A percentile compares a stretch with the other conserved stretches of the same genome.
Evolutionary conservation across 2,888 invertebrate species (phyloP).

Genomic region (Boloria euphrosyne): DNA sequence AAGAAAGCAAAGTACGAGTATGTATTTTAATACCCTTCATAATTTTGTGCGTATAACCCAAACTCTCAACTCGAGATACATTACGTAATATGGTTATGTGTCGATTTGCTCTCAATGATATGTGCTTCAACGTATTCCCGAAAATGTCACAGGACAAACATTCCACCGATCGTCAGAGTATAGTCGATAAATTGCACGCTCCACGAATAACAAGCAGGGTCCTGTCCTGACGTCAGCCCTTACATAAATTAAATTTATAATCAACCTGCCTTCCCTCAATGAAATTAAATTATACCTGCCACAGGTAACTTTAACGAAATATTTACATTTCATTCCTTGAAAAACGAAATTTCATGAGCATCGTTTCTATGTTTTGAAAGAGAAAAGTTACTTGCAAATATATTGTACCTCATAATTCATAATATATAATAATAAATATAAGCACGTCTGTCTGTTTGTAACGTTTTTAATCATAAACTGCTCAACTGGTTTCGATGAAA

Average conservation of each 20-base stretch:
- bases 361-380: conserved; percentile 8
- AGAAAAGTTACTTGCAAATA: conserved; percentile 9
- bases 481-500: too few species aligned
- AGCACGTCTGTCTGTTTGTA: too few species aligned
- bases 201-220: conserved; percentile 68
- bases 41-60: background rate
- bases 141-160: conserved; percentile 52
- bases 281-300: conserved; percentile 77
- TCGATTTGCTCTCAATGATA: conserved; percentile 10
- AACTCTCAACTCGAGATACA: conserved; percentile 4
- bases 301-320: conserved; percentile 68
- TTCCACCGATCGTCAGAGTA: conserved; percentile 57
- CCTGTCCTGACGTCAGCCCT: conserved; percentile 60
- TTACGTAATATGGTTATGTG: conserved; percentile 9
- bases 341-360: conserved; percentile 49
- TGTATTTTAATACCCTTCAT: background rate
- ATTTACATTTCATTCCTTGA: conserved; percentile 67
- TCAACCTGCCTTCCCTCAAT: conserved; percentile 70
- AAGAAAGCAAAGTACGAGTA: background rate
- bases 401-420: background rate
- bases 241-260: conserved; percentile 80
- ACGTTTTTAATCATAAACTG: too few species aligned
- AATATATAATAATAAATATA: background rate
- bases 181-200: conserved; percentile 67
- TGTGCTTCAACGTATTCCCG: conserved; percentile 28